These are phyloP conservation scores for Labeo catla DNA, from an alignment of 2,113 vertebrate species.

Conservation along the genomic window DNA sequence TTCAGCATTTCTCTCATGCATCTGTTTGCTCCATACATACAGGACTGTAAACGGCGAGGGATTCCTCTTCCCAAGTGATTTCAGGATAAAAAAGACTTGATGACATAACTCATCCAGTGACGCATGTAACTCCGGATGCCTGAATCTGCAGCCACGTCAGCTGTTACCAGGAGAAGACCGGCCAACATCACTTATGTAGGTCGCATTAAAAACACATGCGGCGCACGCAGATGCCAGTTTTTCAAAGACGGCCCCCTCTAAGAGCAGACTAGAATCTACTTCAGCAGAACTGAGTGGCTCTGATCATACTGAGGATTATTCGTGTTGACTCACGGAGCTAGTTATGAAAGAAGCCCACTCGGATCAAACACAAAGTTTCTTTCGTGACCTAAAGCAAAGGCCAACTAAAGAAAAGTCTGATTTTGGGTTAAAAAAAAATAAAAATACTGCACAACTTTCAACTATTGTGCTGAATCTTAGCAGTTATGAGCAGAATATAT, in stretches of 20 bases:
- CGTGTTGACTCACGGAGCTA: conserved; percentile 4
- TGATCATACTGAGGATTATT: conserved; percentile 6
- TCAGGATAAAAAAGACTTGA: conserved; percentile 48
- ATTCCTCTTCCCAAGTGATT: conserved; percentile 38
- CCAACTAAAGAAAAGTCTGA: conserved; percentile 5
- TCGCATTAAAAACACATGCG: conserved; percentile 75
- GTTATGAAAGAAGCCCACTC: conserved; percentile 15
- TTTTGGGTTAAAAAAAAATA: not conserved
- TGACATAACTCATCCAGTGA: conserved; percentile 71
- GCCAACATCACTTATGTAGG: conserved; percentile 72
- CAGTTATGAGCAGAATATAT: not conserved
- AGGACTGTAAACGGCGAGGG: conserved; percentile 10
- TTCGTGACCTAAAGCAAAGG: conserved; percentile 15
- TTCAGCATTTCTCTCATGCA: not conserved
- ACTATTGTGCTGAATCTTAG: not conserved
- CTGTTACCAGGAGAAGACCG: conserved; percentile 76
- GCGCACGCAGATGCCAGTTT: conserved; percentile 16
- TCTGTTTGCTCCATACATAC: not conserved
- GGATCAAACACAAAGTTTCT: conserved; percentile 37
- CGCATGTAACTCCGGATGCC: conserved; percentile 26
- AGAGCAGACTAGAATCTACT: conserved; percentile 5
- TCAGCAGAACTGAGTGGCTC: conserved; percentile 8
- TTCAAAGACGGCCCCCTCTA: conserved; percentile 1
- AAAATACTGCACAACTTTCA: not conserved
- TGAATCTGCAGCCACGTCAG: conserved; percentile 70